Percentiles rank a stretch among this genome's conserved stretches.
These are phyloP conservation scores for Cephalopachus bancanus DNA, from an alignment of 2,797 vertebrate species.

Conservation along the genomic window DNA sequence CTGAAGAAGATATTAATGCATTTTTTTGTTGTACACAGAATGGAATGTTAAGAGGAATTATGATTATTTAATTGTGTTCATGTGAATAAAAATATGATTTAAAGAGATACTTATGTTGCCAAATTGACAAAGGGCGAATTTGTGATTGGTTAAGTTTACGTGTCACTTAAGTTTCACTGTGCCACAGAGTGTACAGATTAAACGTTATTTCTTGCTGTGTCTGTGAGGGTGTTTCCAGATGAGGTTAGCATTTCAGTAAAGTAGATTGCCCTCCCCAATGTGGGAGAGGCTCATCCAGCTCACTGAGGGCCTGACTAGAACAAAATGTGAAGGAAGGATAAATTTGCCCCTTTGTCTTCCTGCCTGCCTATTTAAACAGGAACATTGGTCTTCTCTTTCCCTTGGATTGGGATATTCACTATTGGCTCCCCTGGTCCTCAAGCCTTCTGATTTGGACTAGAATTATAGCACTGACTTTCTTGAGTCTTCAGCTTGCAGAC, in stretches of 20 bases:
- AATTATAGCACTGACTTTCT: too few relatives aligned
- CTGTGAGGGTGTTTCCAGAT: not conserved
- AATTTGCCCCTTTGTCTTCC: not conserved
- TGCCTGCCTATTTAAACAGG: not conserved
- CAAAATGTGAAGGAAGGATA: not conserved
- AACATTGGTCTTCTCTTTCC: not conserved
- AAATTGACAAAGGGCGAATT: not conserved
- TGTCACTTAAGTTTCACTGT: not conserved
- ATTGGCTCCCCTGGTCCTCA: not conserved
- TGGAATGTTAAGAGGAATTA: not conserved
- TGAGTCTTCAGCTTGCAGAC: not conserved
- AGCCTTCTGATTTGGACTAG: not conserved
- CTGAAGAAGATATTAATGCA: not conserved
- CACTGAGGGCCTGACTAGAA: not conserved
- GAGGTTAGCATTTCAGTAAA: not conserved
- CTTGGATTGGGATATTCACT: not conserved
- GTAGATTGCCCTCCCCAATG: not conserved
- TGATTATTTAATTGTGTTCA: not conserved
- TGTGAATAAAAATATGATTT: not conserved
- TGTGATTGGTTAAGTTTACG: not conserved
- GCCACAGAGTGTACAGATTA: not conserved
- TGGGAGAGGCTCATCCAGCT: not conserved
- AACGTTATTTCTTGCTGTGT: not conserved
- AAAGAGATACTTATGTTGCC: not conserved
- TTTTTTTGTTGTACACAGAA: not conserved